Conservation (phyloP, 2,888 invertebrate genomes). For the Dysmachus trigonus region DNA sequence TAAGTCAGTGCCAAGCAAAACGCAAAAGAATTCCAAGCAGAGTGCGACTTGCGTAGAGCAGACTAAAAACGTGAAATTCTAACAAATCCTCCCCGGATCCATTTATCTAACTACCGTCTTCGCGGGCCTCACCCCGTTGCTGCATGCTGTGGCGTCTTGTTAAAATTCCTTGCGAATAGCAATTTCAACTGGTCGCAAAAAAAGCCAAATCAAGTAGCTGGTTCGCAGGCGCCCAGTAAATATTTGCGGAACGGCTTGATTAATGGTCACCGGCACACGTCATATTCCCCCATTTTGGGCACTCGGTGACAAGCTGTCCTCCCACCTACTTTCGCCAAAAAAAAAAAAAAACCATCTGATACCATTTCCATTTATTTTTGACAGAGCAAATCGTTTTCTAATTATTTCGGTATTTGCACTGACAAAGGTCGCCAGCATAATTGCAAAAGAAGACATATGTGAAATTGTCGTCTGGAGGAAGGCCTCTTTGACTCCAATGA, state of each 20-base stretch:
- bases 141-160: background rate
- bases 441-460: background rate
- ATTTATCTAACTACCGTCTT: background rate
- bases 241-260: background rate
- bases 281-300: background rate
- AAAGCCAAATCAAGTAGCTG: background rate
- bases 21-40: background rate
- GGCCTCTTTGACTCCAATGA: background rate
- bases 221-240: background rate
- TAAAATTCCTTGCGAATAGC: background rate
- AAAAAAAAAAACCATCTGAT: background rate
- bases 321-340: background rate
- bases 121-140: background rate
- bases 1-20: background rate
- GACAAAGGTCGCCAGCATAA: background rate
- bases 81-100: background rate
- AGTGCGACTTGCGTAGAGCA: background rate
- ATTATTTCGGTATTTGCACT: background rate
- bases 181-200: background rate
- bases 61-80: background rate
- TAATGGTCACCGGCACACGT: background rate
- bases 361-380: background rate
- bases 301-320: background rate
- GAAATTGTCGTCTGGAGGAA: background rate
- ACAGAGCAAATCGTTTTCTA: constrained; percentile 14